These are phyloP conservation scores for Silurus aristotelis DNA, from an alignment of 2,797 vertebrate species.

Conservation along the genomic window DNA sequence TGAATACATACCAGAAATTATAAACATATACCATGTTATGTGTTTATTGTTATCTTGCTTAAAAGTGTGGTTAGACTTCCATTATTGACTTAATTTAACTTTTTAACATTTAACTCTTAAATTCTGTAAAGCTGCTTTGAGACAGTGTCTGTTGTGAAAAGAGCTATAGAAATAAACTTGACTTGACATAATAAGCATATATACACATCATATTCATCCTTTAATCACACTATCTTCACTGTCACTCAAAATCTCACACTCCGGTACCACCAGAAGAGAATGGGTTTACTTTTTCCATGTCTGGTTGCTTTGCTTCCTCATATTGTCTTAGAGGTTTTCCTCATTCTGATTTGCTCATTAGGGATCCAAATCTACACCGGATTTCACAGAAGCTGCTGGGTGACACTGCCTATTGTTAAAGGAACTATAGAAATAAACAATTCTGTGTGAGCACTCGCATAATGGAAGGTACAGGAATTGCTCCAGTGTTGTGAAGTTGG, in stretches of 20 bases:
- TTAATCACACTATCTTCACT: background rate
- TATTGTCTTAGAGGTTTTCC: background rate
- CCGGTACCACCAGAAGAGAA: background rate
- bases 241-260: background rate
- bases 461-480: background rate
- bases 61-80: too few relatives aligned
- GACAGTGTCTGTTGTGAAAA: too few relatives aligned
- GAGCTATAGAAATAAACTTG: too few relatives aligned
- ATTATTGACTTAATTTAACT: too few relatives aligned
- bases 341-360: background rate
- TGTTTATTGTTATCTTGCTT: too few relatives aligned
- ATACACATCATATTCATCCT: background rate
- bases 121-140: too few relatives aligned
- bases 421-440: background rate
- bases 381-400: background rate
- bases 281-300: background rate
- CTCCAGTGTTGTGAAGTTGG: background rate
- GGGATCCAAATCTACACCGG: background rate
- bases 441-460: background rate
- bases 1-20: background rate
- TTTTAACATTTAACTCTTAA: too few relatives aligned
- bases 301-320: background rate
- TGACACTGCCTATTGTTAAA: constrained; percentile 21
- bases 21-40: background rate
- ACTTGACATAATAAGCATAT: background rate